Base-by-base conservation (phyloP, 2,797 vertebrate genomes). In the Schizopygopsis malacanthus region DNA sequence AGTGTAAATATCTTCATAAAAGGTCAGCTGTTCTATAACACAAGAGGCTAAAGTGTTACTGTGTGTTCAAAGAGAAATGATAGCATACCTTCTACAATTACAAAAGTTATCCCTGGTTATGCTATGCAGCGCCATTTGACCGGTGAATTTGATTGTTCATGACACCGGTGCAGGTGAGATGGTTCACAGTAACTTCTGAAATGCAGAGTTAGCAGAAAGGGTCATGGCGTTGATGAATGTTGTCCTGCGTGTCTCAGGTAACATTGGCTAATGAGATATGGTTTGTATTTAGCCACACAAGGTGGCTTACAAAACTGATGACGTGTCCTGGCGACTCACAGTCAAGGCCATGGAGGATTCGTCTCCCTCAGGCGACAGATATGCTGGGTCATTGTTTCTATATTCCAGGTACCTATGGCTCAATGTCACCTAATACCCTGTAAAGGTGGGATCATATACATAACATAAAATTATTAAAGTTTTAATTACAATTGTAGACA, bases 161-260 rank as follows among this genome's bases (percentile, higher is more conserved):
- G 37, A 77, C 50, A 13, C 33, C 1, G 10, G 12, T 9, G 37
- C 11, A 39, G 77, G 4, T 4, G 10, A 43, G 33, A 82, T 37
- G 61, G 22, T 82, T 70, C 16, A 80, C 63, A 69, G 50, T 59
- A 15, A 33, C 82, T 81, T 84, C 22, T 63, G 43, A 82, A 82
- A 91, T 91, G 94, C 94, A 93, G 90, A 73, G 91, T 63, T 82
- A 91, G 93, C 94, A 93, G 92, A 94, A 93, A 87, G 81, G 77
- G 70, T 13, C 1, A 15, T 92, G 93, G 94, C 93, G 84, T 93
- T 95, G 94, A 94, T 94, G 91, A 94, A 95, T 95, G 93, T 89
- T 93, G 93, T 94, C 92, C 94, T 92, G 92, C 50, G 91, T 92
- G 91, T 92, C 92, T 92, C 92, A 87, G 92, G 91, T 94, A 94